Evolutionary conservation across 2,888 invertebrate species (phyloP).

Genomic region (Arrhopalites spinosus): DNA sequence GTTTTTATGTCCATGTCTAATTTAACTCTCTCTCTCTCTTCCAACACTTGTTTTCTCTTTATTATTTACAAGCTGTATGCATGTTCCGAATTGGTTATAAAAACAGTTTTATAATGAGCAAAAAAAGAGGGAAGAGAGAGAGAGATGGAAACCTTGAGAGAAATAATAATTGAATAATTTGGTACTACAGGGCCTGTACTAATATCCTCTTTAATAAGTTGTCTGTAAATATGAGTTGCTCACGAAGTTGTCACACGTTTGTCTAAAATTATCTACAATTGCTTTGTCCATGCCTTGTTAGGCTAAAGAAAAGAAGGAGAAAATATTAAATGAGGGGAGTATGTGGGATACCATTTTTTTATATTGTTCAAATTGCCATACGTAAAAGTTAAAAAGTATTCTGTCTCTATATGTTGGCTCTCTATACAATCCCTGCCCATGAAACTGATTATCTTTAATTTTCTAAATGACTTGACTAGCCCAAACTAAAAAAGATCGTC

Average conservation of each 20-base stretch:
- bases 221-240: not conserved
- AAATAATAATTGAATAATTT: not conserved
- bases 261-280: not conserved
- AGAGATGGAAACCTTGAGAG: not conserved
- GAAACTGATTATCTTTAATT: not conserved
- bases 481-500: too few relatives aligned
- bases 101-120: not conserved
- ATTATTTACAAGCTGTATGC: not conserved
- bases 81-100: not conserved
- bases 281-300: not conserved
- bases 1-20: too few relatives aligned
- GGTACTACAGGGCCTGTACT: not conserved
- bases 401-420: not conserved
- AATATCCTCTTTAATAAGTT: not conserved
- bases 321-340: too few relatives aligned
- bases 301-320: not conserved
- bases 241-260: slow-evolving; percentile 4
- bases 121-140: not conserved
- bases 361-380: not conserved
- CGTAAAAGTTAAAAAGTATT: not conserved
- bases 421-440: not conserved
- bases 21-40: too few relatives aligned
- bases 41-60: too few relatives aligned
- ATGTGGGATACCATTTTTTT: not conserved
- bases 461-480: too few relatives aligned